Evolutionary conservation across 2,888 invertebrate genomes (phyloP).

Genomic region (Gymnosoma rotundatum): DNA sequence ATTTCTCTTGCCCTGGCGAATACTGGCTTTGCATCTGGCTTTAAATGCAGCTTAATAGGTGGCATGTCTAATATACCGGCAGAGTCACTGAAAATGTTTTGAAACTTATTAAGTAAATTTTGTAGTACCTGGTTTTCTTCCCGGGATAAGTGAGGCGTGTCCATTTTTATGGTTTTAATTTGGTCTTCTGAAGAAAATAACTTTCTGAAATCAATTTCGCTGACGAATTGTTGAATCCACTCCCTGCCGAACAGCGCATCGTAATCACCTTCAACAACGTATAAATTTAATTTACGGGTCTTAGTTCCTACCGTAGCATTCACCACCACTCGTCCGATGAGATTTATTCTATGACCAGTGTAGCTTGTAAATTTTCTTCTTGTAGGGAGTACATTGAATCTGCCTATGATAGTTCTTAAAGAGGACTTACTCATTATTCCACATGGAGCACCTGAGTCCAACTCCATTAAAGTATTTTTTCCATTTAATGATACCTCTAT

Average conservation of each 20-base stretch:
- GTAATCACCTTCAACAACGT: slow-evolving; percentile 33
- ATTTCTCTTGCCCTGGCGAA: slow-evolving; percentile 9
- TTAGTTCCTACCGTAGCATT: slow-evolving; percentile 28
- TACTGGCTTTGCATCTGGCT: slow-evolving; percentile 4
- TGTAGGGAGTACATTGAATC: slow-evolving; percentile 9
- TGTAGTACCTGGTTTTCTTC: background rate
- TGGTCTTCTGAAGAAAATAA: slow-evolving; percentile 34
- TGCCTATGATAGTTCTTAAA: slow-evolving; percentile 10
- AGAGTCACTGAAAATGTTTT: slow-evolving; percentile 8
- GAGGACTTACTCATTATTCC: slow-evolving; percentile 44
- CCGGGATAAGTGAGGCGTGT: slow-evolving; percentile 9
- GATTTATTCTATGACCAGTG: slow-evolving; percentile 25
- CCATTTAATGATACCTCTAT: too few relatives aligned
- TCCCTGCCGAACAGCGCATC: slow-evolving; percentile 42
- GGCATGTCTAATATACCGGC: slow-evolving; percentile 38
- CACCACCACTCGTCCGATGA: slow-evolving; percentile 17
- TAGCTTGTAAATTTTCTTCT: slow-evolving; percentile 40
- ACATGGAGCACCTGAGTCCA: slow-evolving; percentile 52
- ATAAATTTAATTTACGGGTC: slow-evolving; percentile 32
- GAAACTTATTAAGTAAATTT: background rate
- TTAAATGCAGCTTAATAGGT: slow-evolving; percentile 37
- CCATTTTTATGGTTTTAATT: slow-evolving; percentile 23
- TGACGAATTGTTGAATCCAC: slow-evolving; percentile 40
- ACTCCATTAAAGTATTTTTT: slow-evolving; percentile 17
- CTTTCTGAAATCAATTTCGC: slow-evolving; percentile 37